phyloP scores from a whole-genome alignment of 2,888 invertebrate genomes.

The Drosophila nr. fundita region DNA sequence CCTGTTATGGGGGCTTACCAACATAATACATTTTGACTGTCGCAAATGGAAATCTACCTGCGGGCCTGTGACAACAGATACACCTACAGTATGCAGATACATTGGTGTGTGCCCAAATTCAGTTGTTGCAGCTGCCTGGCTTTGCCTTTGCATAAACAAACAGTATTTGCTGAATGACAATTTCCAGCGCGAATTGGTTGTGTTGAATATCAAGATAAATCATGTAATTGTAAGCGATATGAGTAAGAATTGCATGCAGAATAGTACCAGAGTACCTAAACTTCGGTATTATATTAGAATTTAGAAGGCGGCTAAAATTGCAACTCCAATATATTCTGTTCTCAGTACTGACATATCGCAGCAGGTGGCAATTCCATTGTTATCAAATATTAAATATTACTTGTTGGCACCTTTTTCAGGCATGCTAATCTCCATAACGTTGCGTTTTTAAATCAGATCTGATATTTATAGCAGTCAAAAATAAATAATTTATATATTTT shows the following conservation, averaged over 20 bases:
- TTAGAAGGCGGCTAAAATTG: neutral
- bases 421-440: no score
- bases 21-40: slow-evolving; percentile 62
- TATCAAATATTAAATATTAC: neutral
- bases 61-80: slow-evolving; percentile 28
- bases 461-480: no score
- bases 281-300: neutral
- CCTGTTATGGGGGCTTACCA: slow-evolving; percentile 56
- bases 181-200: slow-evolving; percentile 47
- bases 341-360: neutral
- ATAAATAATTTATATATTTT: no score
- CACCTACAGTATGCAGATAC: neutral
- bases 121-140: slow-evolving; percentile 16
- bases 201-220: neutral
- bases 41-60: slow-evolving; percentile 63
- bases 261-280: neutral
- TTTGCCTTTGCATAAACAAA: slow-evolving; percentile 19
- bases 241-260: neutral
- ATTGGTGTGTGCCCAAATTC: slow-evolving; percentile 4
- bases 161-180: slow-evolving; percentile 21
- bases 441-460: neutral
- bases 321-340: no score
- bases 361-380: neutral
- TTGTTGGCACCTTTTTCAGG: neutral
- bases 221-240: neutral